Percentiles rank a stretch among this genome's conserved stretches.
Conservation (phyloP, 2,888 invertebrate genomes). For the Acrobasis consociella region DNA sequence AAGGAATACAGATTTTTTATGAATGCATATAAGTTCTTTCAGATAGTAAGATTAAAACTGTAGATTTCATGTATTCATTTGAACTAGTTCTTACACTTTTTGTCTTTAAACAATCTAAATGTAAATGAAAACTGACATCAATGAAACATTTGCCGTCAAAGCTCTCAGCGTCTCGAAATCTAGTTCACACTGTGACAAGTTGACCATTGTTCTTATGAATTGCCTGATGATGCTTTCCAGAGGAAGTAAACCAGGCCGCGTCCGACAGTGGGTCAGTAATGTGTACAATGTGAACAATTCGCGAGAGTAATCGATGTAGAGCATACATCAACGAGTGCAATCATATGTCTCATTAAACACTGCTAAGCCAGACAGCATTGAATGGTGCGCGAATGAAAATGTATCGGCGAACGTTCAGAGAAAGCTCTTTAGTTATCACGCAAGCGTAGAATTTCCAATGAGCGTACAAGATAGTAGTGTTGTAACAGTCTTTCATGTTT, state of each 20-base stretch:
- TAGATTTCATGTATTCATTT: background rate
- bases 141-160: background rate
- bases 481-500: no score
- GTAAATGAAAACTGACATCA: background rate
- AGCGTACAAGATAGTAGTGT: no score
- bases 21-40: no score
- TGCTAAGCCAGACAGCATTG: constrained; percentile 42
- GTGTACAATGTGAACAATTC: constrained; percentile 28
- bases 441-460: constrained; percentile 68
- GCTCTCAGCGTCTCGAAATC: constrained; percentile 13
- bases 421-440: constrained; percentile 56
- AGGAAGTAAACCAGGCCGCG: constrained; percentile 51
- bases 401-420: constrained; percentile 41
- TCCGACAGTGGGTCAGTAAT: constrained; percentile 53
- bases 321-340: constrained; percentile 40
- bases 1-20: no score
- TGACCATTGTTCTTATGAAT: constrained; percentile 41
- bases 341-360: constrained; percentile 21
- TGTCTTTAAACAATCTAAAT: background rate
- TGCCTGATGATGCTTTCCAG: constrained; percentile 33
- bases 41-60: no score
- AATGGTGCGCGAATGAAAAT: constrained; percentile 27
- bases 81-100: background rate
- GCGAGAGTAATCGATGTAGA: constrained; percentile 30
- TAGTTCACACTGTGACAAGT: constrained; percentile 33